These are phyloP conservation scores for Popillia japonica DNA, from an alignment of 1,140 invertebrate genomes.

Conservation along the genomic window DNA sequence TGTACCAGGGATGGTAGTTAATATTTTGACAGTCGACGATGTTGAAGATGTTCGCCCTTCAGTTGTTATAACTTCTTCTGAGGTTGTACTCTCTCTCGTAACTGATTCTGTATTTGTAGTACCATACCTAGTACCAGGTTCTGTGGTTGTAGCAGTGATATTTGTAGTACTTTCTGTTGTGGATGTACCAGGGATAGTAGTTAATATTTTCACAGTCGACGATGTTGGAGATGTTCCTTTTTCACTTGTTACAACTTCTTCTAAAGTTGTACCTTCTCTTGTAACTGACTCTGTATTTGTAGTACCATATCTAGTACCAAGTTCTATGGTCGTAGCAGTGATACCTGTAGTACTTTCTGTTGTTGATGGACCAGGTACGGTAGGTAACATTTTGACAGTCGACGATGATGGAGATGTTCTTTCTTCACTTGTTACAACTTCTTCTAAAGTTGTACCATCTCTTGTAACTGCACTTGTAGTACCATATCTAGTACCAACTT, in stretches of 20 bases:
- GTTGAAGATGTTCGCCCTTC: background rate
- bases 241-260: background rate
- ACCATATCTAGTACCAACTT: background rate
- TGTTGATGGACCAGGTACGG: background rate
- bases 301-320: background rate
- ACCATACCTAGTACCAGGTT: too few species aligned
- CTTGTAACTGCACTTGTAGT: background rate
- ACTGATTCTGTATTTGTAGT: background rate
- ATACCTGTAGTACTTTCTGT: background rate
- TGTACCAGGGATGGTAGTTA: background rate
- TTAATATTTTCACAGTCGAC: background rate
- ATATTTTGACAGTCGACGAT: background rate
- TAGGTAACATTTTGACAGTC: background rate
- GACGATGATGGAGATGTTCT: background rate
- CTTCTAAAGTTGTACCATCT: too few species aligned
- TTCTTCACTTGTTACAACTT: background rate
- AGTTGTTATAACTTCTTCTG: too few species aligned
- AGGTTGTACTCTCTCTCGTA: too few species aligned
- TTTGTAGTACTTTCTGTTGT: background rate
- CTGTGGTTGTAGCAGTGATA: too few species aligned
- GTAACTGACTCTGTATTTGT: background rate
- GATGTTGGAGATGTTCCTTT: background rate
- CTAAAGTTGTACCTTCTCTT: too few species aligned
- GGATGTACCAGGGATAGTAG: background rate
- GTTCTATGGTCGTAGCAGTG: too few species aligned